These are phyloP conservation scores for Caretta caretta DNA, from an alignment of 2,113 vertebrate species.

Conservation along the genomic window DNA sequence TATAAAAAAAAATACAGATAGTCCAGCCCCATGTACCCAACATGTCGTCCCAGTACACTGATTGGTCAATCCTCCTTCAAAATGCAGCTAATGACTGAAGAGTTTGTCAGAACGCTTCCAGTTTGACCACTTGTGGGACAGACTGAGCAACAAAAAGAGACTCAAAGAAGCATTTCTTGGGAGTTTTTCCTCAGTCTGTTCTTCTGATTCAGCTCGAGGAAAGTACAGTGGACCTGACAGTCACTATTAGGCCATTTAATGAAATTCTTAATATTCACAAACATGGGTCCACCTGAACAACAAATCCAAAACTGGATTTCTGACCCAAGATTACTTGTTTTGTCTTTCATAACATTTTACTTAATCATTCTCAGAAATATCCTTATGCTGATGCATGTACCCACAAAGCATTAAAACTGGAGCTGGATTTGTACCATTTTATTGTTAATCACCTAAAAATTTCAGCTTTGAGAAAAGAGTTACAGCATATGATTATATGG, in stretches of 20 bases:
- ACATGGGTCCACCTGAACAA: background rate
- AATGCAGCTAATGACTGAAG: fast-evolving
- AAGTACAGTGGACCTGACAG: background rate
- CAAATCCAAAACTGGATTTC: background rate
- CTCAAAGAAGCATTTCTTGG: fast-evolving
- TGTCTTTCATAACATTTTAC: background rate
- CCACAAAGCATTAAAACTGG: background rate
- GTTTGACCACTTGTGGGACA: background rate
- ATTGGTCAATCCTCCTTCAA: background rate
- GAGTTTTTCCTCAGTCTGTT: background rate
- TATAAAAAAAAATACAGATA: background rate
- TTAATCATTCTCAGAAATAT: background rate
- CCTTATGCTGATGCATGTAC: background rate
- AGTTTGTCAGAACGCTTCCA: background rate
- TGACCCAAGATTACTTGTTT: background rate
- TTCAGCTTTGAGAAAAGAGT: background rate
- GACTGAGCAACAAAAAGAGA: background rate
- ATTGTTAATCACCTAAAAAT: background rate
- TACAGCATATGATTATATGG: background rate
- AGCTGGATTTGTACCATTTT: background rate
- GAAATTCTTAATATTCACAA: background rate
- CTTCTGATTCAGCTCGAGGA: background rate
- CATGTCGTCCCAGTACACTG: background rate
- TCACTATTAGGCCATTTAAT: background rate
- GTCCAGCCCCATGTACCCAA: background rate